A percentile compares a stretch with the other conserved stretches of the same genome.
Evolutionary conservation across 2,113 vertebrate genomes (phyloP).

Genomic region (Thomomys bottae): DNA sequence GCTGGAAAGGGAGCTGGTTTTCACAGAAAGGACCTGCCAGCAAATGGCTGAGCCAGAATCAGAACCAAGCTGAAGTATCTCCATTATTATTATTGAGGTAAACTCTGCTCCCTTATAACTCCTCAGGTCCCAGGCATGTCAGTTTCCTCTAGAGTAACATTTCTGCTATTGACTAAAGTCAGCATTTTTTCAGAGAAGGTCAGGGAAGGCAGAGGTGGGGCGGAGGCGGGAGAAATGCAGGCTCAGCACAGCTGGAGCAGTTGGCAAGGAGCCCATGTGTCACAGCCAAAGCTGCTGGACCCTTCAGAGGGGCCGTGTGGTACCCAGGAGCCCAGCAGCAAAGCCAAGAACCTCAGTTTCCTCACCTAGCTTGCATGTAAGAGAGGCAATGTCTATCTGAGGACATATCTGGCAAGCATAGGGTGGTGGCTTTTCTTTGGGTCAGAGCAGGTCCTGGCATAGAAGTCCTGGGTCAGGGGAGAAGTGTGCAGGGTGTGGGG

Average conservation of each 20-base stretch:
- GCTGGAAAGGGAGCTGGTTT: neutral
- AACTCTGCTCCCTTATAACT: neutral
- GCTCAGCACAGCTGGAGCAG: constrained; percentile 43
- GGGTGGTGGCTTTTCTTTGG: too few relatives aligned
- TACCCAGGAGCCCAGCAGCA: neutral
- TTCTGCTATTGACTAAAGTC: neutral
- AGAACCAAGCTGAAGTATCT: neutral
- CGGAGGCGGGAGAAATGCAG: constrained; percentile 48
- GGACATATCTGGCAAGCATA: neutral
- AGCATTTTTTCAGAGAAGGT: constrained; percentile 60
- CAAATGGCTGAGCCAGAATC: neutral
- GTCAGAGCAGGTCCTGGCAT: neutral
- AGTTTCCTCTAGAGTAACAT: constrained; percentile 4
- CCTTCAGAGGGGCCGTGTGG: neutral
- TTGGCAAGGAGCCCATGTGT: neutral
- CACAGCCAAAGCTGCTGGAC: rapidly evolving
- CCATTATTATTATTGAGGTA: neutral
- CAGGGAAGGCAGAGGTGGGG: constrained; percentile 56
- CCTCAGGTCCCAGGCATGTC: neutral
- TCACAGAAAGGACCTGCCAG: neutral
- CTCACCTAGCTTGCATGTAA: neutral
- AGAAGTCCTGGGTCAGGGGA: neutral
- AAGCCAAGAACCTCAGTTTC: neutral
- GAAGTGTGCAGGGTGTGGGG: neutral
- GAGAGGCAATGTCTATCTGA: rapidly evolving